These are phyloP conservation scores for Eumeta japonica DNA, from an alignment of 1,140 invertebrate species.

Conservation along the genomic window DNA sequence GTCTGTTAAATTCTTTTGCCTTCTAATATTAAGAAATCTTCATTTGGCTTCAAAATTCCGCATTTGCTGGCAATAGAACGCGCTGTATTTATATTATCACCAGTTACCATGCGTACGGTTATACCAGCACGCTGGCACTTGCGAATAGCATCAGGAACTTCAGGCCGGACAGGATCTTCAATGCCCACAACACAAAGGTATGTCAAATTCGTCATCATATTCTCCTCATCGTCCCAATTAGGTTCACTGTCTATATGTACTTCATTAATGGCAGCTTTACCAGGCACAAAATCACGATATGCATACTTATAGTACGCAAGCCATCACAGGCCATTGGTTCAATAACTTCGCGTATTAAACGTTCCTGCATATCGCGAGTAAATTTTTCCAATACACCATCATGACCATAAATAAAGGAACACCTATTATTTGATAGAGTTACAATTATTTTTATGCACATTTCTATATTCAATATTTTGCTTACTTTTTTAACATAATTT, in stretches of 20 bases:
- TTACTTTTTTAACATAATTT: too few relatives aligned
- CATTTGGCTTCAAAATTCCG: too few relatives aligned
- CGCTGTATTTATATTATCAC: too few relatives aligned
- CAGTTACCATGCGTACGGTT: too few relatives aligned
- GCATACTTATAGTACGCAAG: conserved; percentile 79
- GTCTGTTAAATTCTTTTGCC: too few relatives aligned
- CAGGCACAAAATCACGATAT: conserved; percentile 73
- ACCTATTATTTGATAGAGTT: too few relatives aligned
- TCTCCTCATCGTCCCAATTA: conserved; percentile 94
- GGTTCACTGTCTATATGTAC: conserved; percentile 81
- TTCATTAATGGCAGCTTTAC: conserved; percentile 72
- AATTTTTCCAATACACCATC: conserved; percentile 73
- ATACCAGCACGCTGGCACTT: conserved; percentile 85
- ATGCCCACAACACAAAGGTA: conserved; percentile 93
- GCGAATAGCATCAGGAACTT: conserved; percentile 62
- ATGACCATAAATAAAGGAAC: conserved; percentile 75
- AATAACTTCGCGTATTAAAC: conserved; percentile 76
- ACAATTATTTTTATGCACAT: too few relatives aligned
- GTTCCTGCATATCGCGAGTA: conserved; percentile 71
- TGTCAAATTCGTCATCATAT: conserved; percentile 83
- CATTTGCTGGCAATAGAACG: too few relatives aligned
- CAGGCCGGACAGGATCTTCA: conserved; percentile 93
- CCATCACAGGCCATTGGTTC: conserved; percentile 88
- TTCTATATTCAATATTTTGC: too few relatives aligned
- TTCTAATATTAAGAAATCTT: too few relatives aligned